Evolutionary conservation across 2,888 invertebrate genomes (phyloP).

Genomic region (Xestoiulus laeticollis): DNA sequence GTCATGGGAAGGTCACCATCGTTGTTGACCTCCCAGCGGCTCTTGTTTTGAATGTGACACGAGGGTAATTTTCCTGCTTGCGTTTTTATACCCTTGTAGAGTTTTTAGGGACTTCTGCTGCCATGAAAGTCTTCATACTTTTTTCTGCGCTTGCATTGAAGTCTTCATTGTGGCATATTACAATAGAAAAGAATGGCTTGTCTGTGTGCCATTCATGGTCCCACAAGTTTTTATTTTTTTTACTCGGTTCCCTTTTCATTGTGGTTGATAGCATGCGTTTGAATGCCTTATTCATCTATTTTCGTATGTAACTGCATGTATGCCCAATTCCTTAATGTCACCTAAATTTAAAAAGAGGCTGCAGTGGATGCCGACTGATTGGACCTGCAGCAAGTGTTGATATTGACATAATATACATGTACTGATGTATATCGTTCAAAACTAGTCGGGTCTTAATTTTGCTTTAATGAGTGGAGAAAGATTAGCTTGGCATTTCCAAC

Average conservation of each 20-base stretch:
- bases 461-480: too few species aligned
- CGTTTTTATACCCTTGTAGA: not conserved
- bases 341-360: not conserved
- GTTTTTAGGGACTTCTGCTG: not conserved
- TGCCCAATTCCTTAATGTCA: not conserved
- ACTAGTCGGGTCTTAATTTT: too few species aligned
- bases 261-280: not conserved
- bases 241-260: not conserved
- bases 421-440: too few species aligned
- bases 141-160: not conserved
- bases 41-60: not conserved
- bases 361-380: not conserved
- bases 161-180: not conserved
- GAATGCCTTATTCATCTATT: not conserved
- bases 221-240: not conserved
- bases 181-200: not conserved
- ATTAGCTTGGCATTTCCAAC: too few species aligned
- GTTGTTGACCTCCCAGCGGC: constrained; percentile 15
- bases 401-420: too few species aligned
- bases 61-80: not conserved
- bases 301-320: not conserved
- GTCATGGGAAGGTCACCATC: not conserved
- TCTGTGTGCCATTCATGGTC: constrained; percentile 21
- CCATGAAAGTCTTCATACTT: not conserved
- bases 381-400: not conserved